phyloP scores from a whole-genome alignment of 2,888 invertebrate genomes.

The Acronicta leporina region DNA sequence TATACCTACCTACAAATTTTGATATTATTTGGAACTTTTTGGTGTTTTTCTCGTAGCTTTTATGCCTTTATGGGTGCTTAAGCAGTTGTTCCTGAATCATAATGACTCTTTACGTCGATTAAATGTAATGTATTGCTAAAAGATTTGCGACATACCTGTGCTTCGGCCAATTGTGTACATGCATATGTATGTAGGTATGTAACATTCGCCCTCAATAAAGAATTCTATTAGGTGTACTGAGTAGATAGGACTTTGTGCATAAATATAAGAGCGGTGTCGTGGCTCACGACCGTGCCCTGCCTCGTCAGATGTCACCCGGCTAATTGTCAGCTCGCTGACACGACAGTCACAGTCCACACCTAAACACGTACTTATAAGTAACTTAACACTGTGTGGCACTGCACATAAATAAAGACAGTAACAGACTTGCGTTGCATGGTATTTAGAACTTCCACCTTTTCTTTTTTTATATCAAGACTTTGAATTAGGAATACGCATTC shows the following conservation, averaged over 20 bases:
- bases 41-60: slow-evolving; percentile 62
- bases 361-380: slow-evolving; percentile 47
- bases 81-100: slow-evolving; percentile 60
- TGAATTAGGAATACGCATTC: slow-evolving; percentile 24
- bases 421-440: slow-evolving; percentile 33
- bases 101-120: slow-evolving; percentile 57
- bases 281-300: slow-evolving; percentile 61
- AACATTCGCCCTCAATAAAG: slow-evolving; percentile 25
- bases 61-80: slow-evolving; percentile 61
- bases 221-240: slow-evolving; percentile 34
- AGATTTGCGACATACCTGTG: slow-evolving; percentile 44
- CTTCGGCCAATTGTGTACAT: slow-evolving; percentile 11
- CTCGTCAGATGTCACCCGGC: slow-evolving; percentile 59
- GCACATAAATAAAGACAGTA: slow-evolving; percentile 47
- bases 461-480: slow-evolving; percentile 45
- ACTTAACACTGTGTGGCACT: slow-evolving; percentile 36
- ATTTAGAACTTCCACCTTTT: slow-evolving; percentile 40
- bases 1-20: slow-evolving; percentile 76
- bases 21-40: slow-evolving; percentile 68
- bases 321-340: slow-evolving; percentile 63
- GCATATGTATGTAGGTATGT: slow-evolving; percentile 6
- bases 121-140: slow-evolving; percentile 51
- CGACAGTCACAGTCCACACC: slow-evolving; percentile 48
- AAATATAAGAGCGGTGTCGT: slow-evolving; percentile 56
- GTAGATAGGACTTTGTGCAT: slow-evolving; percentile 34